Conservation (phyloP, 2,113 vertebrate genomes). For the Cervus canadensis region DNA sequence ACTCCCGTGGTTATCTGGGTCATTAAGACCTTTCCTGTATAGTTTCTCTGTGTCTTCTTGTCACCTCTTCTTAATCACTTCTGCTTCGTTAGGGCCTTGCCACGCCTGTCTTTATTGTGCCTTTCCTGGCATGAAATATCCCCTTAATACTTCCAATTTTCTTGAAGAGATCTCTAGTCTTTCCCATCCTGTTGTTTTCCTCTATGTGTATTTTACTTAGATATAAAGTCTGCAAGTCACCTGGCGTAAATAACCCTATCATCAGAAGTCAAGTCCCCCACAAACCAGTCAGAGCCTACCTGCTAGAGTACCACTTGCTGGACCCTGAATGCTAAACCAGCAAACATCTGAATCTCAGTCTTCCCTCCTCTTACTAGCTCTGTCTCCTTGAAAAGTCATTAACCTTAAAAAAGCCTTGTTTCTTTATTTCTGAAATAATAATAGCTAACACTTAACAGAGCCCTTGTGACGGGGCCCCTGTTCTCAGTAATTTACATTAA, state of each 20-base stretch:
- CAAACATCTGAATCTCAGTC: not conserved
- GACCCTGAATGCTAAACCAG: not conserved
- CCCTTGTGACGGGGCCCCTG: not conserved
- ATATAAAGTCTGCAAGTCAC: not conserved
- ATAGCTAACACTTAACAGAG: not conserved
- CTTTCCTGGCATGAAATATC: not conserved
- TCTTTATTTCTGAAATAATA: conserved; percentile 9
- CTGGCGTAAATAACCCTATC: not conserved
- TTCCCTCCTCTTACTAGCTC: not conserved
- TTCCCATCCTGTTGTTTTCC: not conserved
- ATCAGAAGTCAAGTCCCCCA: not conserved
- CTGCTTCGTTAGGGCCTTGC: not conserved
- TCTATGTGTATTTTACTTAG: not conserved
- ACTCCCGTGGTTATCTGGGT: not conserved
- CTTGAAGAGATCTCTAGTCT: not conserved
- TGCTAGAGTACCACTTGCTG: not conserved
- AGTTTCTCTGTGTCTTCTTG: not conserved
- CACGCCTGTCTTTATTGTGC: not conserved
- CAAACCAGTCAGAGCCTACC: not conserved
- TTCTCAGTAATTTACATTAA: not conserved
- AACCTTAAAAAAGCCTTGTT: not conserved
- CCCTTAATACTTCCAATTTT: not conserved
- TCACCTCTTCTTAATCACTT: not conserved
- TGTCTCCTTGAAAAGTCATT: conserved; percentile 2
- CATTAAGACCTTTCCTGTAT: not conserved